Percentiles rank a stretch among this genome's conserved stretches.
These are phyloP conservation scores for Drosophila falleni DNA, from an alignment of 2,888 invertebrate genomes.

Conservation along the genomic window DNA sequence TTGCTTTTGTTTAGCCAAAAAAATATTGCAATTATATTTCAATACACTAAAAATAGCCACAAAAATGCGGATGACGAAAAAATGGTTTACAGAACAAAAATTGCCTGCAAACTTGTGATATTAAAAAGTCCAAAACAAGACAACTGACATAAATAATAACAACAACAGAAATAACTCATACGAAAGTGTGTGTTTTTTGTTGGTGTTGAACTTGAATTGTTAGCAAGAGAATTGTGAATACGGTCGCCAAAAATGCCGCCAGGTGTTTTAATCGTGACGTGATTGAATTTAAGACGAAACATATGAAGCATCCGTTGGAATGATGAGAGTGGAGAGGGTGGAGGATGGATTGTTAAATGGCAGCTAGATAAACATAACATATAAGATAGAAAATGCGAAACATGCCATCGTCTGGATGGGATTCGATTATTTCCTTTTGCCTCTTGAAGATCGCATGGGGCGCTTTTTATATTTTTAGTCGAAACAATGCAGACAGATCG, in stretches of 20 bases:
- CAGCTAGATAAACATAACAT: conserved; percentile 46
- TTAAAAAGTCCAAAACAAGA: conserved; percentile 22
- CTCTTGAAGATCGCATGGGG: conserved; percentile 47
- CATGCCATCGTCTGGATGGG: conserved; percentile 38
- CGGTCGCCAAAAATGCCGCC: conserved; percentile 57
- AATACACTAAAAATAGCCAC: conserved; percentile 35
- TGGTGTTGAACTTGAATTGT: conserved; percentile 20
- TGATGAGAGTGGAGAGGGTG: neutral
- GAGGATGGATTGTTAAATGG: conserved; percentile 6
- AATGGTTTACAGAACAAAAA: conserved; percentile 23
- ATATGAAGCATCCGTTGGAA: conserved; percentile 1
- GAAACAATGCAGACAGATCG: conserved; percentile 77
- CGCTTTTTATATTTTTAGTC: conserved; percentile 71
- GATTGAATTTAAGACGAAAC: conserved; percentile 41
- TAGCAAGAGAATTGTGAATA: conserved; percentile 16
- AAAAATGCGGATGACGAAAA: conserved; percentile 39
- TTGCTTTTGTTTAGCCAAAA: conserved; percentile 26
- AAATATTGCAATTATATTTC: conserved; percentile 31
- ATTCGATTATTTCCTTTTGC: conserved; percentile 34
- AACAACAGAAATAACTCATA: neutral
- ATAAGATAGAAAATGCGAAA: conserved; percentile 29
- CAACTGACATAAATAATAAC: neutral
- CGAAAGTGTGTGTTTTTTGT: neutral
- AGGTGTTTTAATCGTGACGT: conserved; percentile 74
- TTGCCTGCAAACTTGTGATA: conserved; percentile 14